Conservation (phyloP, 2,797 vertebrate species). For the Rhabdophis nuchalis region DNA sequence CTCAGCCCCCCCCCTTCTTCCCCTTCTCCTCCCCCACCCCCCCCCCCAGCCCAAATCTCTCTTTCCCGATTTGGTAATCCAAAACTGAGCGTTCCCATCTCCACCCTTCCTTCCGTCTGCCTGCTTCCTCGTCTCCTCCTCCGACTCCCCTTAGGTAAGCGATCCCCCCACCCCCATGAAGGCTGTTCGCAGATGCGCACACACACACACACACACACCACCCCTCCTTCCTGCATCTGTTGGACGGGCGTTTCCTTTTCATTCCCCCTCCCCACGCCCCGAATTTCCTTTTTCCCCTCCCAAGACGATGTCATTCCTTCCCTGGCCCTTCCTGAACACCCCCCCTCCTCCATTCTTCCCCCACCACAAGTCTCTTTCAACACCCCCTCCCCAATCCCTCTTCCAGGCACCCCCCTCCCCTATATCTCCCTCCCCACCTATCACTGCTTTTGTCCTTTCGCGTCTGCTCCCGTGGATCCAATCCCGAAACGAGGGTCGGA, state of each 20-base stretch:
- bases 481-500: background rate
- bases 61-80: background rate
- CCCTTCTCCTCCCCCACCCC: background rate
- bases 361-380: too few species aligned
- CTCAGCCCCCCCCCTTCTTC: background rate
- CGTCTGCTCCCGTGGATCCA: background rate
- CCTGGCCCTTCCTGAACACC: background rate
- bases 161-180: background rate
- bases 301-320: background rate
- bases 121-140: background rate
- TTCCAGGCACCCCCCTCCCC: background rate
- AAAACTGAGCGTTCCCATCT: background rate
- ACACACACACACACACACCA: fast-evolving
- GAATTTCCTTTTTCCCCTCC: fast-evolving
- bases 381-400: fast-evolving
- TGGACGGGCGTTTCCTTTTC: background rate
- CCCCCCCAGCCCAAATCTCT: background rate
- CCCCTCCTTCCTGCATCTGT: background rate
- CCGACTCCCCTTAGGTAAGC: background rate
- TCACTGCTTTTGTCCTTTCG: too few species aligned
- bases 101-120: background rate
- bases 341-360: too few species aligned
- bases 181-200: too few species aligned
- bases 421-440: too few species aligned
- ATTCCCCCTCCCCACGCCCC: too few species aligned